phyloP scores from a whole-genome alignment of 2,113 vertebrate genomes.

The Epinephelus moara region DNA sequence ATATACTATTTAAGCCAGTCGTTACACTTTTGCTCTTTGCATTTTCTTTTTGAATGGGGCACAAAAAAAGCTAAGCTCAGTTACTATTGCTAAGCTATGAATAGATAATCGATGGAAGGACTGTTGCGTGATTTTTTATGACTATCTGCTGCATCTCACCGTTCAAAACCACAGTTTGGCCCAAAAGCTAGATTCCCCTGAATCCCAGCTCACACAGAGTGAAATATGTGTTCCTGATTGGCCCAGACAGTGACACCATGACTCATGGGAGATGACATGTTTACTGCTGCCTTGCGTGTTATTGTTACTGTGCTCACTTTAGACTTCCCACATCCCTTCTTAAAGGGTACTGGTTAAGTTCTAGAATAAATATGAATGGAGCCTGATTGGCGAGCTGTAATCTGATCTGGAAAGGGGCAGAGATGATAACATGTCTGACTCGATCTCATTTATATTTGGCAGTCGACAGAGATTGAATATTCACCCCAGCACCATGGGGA shows the following conservation, averaged over 20 bases:
- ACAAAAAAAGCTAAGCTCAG: too few species aligned
- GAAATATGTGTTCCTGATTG: slow-evolving; percentile 33
- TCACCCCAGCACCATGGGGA: slow-evolving; percentile 12
- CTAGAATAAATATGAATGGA: slow-evolving; percentile 43
- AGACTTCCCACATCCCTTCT: slow-evolving; percentile 57
- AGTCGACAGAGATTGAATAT: slow-evolving; percentile 5
- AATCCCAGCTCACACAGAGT: background rate
- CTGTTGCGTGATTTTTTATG: too few species aligned
- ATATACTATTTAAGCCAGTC: background rate
- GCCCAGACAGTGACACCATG: slow-evolving; percentile 41
- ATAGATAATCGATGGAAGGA: too few species aligned
- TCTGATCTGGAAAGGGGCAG: slow-evolving; percentile 56
- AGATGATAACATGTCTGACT: slow-evolving; percentile 33
- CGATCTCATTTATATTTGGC: slow-evolving; percentile 55
- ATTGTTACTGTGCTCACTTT: slow-evolving; percentile 58
- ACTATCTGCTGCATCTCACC: too few species aligned
- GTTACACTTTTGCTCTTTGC: background rate
- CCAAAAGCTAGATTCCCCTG: background rate
- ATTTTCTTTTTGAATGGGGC: too few species aligned
- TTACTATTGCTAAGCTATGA: too few species aligned
- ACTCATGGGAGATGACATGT: slow-evolving; percentile 53
- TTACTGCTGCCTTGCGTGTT: slow-evolving; percentile 65
- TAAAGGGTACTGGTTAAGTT: background rate
- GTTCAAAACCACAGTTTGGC: too few species aligned
- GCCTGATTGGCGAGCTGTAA: slow-evolving; percentile 37